A percentile compares a stretch with the other conserved stretches of the same genome.
phyloP scores from a whole-genome alignment of 1,140 invertebrate species.

The Drosophila kepulauana region DNA sequence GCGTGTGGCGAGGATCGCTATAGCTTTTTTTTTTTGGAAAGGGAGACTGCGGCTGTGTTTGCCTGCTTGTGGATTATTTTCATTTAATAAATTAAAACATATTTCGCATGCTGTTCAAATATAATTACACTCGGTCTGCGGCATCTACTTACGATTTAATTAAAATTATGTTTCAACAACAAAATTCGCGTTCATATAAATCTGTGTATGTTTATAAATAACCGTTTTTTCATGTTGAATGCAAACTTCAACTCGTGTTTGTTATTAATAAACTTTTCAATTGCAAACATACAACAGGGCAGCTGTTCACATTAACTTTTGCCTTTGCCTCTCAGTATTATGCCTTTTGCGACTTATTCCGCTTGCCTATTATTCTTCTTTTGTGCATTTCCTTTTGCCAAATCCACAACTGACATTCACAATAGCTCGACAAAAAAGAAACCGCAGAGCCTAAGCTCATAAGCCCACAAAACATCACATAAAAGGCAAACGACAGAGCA shows the following conservation, averaged over 20 bases:
- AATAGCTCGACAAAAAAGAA: conserved; percentile 19
- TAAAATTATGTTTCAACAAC: conserved; percentile 58
- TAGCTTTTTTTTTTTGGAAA: conserved; percentile 26
- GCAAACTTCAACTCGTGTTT: conserved; percentile 42
- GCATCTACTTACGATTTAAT: conserved; percentile 61
- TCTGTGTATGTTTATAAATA: conserved; percentile 28
- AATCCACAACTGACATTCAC: conserved; percentile 58
- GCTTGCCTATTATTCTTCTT: conserved; percentile 61
- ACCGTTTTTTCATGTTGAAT: conserved; percentile 45
- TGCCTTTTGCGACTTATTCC: conserved; percentile 20
- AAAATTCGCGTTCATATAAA: conserved; percentile 19
- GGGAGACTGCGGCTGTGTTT: conserved; percentile 27
- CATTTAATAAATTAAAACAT: conserved; percentile 82
- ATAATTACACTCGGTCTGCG: conserved; percentile 70
- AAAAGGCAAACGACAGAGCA: conserved; percentile 38
- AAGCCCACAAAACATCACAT: conserved; percentile 62
- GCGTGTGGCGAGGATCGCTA: conserved; percentile 47
- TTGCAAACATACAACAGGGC: conserved; percentile 69
- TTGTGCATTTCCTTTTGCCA: conserved; percentile 57
- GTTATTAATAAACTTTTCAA: conserved; percentile 83
- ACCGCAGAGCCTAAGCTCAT: conserved; percentile 65
- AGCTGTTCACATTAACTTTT: conserved; percentile 76
- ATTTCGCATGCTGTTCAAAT: conserved; percentile 73
- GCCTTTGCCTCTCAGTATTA: conserved; percentile 25
- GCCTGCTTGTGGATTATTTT: conserved; percentile 54